These are phyloP conservation scores for Narcine bancroftii DNA, from an alignment of 2,113 vertebrate species.

Conservation along the genomic window DNA sequence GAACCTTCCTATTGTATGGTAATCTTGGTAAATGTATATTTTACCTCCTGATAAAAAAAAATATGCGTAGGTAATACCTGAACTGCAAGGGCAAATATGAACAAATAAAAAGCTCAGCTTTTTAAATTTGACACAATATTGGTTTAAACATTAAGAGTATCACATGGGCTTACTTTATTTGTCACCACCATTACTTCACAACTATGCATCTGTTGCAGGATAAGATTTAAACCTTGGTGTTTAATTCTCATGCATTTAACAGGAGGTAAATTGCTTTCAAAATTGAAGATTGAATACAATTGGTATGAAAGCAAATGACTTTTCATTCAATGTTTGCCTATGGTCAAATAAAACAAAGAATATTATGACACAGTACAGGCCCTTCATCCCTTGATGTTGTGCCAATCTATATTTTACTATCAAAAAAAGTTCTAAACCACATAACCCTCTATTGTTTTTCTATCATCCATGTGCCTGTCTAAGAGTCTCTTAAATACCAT, in stretches of 20 bases:
- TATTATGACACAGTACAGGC: too few species aligned
- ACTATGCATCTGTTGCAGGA: neutral
- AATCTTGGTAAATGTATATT: neutral
- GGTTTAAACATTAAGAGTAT: neutral
- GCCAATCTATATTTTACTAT: too few species aligned
- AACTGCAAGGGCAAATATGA: neutral
- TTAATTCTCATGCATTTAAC: conserved; percentile 34
- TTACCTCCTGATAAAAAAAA: neutral
- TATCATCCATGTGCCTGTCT: too few species aligned
- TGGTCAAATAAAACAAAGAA: too few species aligned
- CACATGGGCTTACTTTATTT: neutral
- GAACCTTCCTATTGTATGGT: neutral
- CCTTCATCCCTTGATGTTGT: too few species aligned
- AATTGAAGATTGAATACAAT: conserved; percentile 10
- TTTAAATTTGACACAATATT: neutral
- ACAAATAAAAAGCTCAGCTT: neutral
- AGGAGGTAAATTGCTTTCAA: conserved; percentile 8
- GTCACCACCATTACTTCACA: neutral
- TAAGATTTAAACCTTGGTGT: neutral
- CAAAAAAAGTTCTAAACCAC: too few species aligned
- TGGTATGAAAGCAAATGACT: neutral
- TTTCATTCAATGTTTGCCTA: neutral
- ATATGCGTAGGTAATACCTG: neutral
- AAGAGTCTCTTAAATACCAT: too few species aligned
- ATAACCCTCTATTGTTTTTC: too few species aligned